Percentiles rank a stretch among this genome's conserved stretches.
These are phyloP conservation scores for Neostethus bicornis DNA, from an alignment of 2,797 vertebrate genomes.

Conservation along the genomic window DNA sequence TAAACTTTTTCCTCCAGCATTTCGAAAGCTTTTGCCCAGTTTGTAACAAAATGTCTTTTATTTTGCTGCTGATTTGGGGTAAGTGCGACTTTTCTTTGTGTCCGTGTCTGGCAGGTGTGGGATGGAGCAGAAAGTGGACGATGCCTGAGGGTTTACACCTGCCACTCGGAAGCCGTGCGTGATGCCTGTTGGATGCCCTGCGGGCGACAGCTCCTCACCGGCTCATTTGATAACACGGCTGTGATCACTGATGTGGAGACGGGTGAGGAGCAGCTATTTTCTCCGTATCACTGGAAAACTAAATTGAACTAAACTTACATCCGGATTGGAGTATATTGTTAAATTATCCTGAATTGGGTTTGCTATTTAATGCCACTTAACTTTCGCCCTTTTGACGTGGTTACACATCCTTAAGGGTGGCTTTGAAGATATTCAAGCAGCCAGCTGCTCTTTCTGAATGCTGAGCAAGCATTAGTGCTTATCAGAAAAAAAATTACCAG, in stretches of 20 bases:
- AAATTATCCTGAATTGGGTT: background rate
- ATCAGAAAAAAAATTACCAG: no score
- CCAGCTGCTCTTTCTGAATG: no score
- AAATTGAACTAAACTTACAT: background rate
- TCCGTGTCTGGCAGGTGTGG: constrained; percentile 85
- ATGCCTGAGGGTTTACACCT: constrained; percentile 84
- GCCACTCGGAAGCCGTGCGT: constrained; percentile 87
- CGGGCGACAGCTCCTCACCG: constrained; percentile 87
- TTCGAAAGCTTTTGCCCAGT: background rate
- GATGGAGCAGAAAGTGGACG: constrained; percentile 87
- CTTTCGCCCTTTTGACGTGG: background rate
- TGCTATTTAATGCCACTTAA: background rate
- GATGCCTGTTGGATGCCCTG: constrained; percentile 89
- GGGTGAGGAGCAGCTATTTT: constrained; percentile 73
- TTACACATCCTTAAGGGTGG: background rate
- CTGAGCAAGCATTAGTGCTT: no score
- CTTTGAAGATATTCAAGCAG: no score
- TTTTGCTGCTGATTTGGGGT: constrained; percentile 9
- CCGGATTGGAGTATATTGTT: constrained; percentile 1
- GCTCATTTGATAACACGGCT: constrained; percentile 89
- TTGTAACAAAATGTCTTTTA: constrained; percentile 5
- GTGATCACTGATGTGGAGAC: constrained; percentile 91
- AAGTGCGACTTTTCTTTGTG: constrained; percentile 33
- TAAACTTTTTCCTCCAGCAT: background rate
- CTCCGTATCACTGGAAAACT: constrained; percentile 12